These are phyloP conservation scores for Metacarcinus magister DNA, from an alignment of 2,888 invertebrate species.

Conservation along the genomic window DNA sequence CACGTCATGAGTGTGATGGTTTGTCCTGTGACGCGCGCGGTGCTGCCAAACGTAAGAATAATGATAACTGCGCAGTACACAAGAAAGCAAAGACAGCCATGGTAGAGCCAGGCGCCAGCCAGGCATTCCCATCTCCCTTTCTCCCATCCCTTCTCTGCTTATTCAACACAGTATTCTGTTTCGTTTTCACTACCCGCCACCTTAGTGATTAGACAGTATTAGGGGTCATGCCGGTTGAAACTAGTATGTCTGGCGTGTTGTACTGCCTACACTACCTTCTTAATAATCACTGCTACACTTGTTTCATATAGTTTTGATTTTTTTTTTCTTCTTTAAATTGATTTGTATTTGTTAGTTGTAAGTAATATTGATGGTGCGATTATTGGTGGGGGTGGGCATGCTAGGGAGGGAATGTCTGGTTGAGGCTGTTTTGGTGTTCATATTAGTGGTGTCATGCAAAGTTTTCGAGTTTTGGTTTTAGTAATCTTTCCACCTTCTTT, in stretches of 20 bases:
- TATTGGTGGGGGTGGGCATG: background rate
- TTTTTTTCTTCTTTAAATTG: no score
- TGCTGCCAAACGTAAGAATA: constrained; percentile 6
- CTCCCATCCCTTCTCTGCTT: background rate
- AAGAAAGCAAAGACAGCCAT: background rate
- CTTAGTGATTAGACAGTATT: no score
- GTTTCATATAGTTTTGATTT: no score
- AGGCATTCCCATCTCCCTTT: background rate
- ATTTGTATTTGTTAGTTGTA: no score
- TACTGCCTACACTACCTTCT: no score
- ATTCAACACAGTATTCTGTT: no score
- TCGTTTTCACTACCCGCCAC: no score
- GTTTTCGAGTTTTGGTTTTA: background rate
- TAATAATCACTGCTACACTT: no score
- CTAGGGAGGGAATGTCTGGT: background rate
- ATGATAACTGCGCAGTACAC: background rate
- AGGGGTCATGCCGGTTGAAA: no score
- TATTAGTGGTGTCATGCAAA: background rate
- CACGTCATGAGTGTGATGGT: background rate
- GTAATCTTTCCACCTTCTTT: background rate
- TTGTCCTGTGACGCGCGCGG: background rate
- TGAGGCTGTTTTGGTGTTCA: background rate
- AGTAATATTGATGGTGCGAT: background rate
- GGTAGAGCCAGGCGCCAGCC: background rate
- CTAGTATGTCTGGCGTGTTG: no score